Conservation (phyloP, 1,140 invertebrate genomes). For the Nixonia krombeini region DNA sequence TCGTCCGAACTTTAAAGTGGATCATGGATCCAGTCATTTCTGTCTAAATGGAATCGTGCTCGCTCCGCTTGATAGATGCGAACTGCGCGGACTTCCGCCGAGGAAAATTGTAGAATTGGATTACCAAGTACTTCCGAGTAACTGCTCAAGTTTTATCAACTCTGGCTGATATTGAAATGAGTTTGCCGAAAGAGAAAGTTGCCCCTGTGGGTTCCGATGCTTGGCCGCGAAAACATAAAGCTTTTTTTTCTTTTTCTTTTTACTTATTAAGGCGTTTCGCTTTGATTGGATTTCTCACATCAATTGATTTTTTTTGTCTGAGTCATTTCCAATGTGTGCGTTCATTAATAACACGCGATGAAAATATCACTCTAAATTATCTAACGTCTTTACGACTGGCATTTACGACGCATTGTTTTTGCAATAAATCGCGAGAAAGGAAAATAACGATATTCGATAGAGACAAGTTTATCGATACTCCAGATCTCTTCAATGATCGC, state of each 20-base stretch:
- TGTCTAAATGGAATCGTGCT: conserved; percentile 36
- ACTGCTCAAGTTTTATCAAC: conserved; percentile 45
- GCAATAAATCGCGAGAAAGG: too few species aligned
- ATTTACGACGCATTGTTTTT: too few species aligned
- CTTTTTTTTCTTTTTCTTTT: conserved; percentile 21
- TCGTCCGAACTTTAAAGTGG: conserved; percentile 50
- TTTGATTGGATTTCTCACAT: too few species aligned
- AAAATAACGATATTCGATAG: too few species aligned
- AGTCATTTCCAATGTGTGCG: too few species aligned
- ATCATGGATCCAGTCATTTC: conserved; percentile 41
- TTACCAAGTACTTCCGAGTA: conserved; percentile 32
- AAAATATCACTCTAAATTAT: too few species aligned
- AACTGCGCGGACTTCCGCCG: conserved; percentile 32
- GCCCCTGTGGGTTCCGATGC: conserved; percentile 27
- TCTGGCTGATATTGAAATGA: conserved; percentile 38
- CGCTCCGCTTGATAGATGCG: conserved; percentile 35
- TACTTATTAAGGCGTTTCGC: conserved; percentile 1
- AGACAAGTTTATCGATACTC: neutral
- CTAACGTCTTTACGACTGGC: too few species aligned
- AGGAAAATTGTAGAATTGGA: conserved; percentile 39
- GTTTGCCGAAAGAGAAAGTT: conserved; percentile 44
- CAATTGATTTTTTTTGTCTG: too few species aligned
- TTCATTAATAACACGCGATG: too few species aligned
- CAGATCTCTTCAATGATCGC: neutral
- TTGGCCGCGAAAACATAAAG: neutral